Evolutionary conservation across 1,140 invertebrate species (phyloP).

Genomic region (Brachionus asplanchnoidis): DNA sequence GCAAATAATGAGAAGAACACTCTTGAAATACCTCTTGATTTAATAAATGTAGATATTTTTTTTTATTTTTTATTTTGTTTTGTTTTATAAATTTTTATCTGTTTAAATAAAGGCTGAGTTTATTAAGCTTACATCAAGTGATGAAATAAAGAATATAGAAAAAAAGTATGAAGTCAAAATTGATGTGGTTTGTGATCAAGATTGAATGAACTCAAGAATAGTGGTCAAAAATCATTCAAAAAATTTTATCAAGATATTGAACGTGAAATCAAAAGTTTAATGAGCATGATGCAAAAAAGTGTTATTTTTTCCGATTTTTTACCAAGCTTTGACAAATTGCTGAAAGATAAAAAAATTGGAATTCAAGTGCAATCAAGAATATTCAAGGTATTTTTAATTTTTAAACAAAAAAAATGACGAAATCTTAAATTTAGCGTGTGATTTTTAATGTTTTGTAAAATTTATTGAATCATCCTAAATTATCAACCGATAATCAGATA

Average conservation of each 20-base stretch:
- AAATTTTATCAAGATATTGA: not conserved
- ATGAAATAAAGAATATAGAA: not conserved
- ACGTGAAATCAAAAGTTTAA: not conserved
- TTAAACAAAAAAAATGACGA: not conserved
- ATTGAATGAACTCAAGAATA: not conserved
- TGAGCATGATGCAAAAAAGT: not conserved
- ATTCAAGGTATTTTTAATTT: conserved; percentile 12
- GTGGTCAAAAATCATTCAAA: not conserved
- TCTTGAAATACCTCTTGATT: not conserved
- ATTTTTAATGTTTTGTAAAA: too few species aligned
- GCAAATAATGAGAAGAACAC: not conserved
- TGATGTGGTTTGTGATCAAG: not conserved
- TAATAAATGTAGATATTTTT: not conserved
- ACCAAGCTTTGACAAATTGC: not conserved
- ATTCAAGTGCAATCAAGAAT: not conserved
- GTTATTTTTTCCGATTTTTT: not conserved
- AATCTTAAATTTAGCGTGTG: too few species aligned
- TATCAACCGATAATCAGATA: too few species aligned
- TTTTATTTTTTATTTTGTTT: too few species aligned
- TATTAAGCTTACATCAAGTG: not conserved
- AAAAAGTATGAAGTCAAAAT: not conserved
- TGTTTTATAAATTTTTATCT: too few species aligned
- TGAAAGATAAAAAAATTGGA: not conserved
- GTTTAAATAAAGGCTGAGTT: not conserved
- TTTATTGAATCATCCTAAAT: too few species aligned